Conservation (phyloP, 2,113 vertebrate species). For the Phyllostomus hastatus region DNA sequence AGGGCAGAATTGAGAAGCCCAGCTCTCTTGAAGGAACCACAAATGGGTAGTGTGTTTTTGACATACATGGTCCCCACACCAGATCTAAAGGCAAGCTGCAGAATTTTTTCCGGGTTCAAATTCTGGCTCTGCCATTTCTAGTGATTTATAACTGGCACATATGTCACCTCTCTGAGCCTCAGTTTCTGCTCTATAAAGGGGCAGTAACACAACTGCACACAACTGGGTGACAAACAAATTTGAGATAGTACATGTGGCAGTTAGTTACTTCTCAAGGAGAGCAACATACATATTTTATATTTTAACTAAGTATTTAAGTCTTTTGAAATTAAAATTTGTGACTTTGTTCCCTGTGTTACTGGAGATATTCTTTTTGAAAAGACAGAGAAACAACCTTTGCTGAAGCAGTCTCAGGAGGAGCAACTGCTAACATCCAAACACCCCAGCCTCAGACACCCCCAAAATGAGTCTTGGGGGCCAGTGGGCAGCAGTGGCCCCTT, state of each 20-base stretch:
- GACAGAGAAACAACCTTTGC: not conserved
- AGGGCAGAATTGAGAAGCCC: not conserved
- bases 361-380: not conserved
- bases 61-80: not conserved
- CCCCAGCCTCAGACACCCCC: not conserved
- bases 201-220: not conserved
- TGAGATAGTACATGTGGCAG: not conserved
- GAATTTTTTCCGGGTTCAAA: not conserved
- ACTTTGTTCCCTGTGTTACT: not conserved
- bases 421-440: not conserved
- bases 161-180: conserved; percentile 3
- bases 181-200: conserved; percentile 6
- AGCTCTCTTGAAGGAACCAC: not conserved
- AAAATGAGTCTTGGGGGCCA: too few species aligned
- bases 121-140: not conserved
- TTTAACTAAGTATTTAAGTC: not conserved
- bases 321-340: not conserved
- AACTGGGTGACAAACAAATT: not conserved
- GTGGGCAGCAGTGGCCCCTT: not conserved
- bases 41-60: not conserved
- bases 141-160: not conserved
- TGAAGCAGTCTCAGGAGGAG: rapidly evolving
- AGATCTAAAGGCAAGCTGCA: not conserved
- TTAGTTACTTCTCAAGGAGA: not conserved
- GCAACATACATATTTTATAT: not conserved